These are phyloP conservation scores for Blastomussa wellsi DNA, from an alignment of 92 coral and sea anemone species.

Conservation along the genomic window DNA sequence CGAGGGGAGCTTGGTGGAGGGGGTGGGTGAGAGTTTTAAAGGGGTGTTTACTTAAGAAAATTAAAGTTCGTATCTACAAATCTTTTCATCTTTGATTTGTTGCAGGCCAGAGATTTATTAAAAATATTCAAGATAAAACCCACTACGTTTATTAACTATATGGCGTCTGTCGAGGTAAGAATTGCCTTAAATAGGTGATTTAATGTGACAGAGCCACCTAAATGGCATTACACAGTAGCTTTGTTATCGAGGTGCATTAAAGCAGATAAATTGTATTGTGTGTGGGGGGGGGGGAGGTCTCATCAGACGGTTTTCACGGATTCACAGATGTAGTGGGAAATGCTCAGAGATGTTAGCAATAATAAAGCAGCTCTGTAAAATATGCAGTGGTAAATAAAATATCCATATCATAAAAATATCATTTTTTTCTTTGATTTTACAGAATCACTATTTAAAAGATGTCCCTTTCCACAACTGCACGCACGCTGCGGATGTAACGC, in stretches of 20 bases:
- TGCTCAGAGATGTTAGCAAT: too few species aligned
- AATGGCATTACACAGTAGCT: too few species aligned
- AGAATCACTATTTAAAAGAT: slow-evolving; percentile 96
- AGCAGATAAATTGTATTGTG: not conserved
- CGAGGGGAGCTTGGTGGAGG: too few species aligned
- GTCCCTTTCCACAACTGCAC: slow-evolving; percentile 98
- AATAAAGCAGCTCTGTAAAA: too few species aligned
- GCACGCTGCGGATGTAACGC: slow-evolving; percentile 96
- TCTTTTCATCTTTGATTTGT: not conserved
- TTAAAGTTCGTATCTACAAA: too few species aligned
- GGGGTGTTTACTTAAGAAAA: too few species aligned
- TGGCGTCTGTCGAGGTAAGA: slow-evolving; percentile 94
- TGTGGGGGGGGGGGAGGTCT: too few species aligned
- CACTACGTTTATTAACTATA: slow-evolving; percentile 98
- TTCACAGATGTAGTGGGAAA: too few species aligned
- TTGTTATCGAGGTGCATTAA: not conserved
- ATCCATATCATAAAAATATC: too few species aligned
- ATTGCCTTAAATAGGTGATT: not conserved
- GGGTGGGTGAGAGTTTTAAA: too few species aligned
- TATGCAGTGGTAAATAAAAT: too few species aligned
- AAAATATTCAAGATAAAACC: slow-evolving; percentile 98
- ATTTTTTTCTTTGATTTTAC: not conserved
- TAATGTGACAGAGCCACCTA: not conserved
- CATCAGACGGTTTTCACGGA: not conserved
- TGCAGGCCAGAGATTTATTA: slow-evolving; percentile 96